Evolutionary conservation across 2,797 vertebrate species (phyloP), one percentile per base, ranked within the genome.

Genomic region (Cyprinella venusta): DNA sequence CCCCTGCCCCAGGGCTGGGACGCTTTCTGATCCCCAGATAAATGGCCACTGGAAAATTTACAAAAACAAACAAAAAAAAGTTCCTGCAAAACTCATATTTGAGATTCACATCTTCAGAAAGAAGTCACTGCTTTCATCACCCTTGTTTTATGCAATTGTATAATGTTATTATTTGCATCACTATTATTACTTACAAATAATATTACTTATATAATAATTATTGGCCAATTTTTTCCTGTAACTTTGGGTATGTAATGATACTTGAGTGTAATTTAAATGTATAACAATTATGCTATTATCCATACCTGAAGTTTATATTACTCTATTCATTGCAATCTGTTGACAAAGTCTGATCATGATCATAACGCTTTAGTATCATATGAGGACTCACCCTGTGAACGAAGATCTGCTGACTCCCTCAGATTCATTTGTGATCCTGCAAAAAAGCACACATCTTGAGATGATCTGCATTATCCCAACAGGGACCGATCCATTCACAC

Each of bases 371-470:
- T 21, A 38, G 30, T 19, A 18, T 48, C 21, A 8, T 33, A 68
- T 4, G 4, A 64, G 26, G 18, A 88, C 95, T 93, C 86, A 97
- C 97, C 97, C 96, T 98, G 97, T 95, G 97, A 98, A 92, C 97
- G 96, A 94, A 98, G 97, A 94, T 98, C 97, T 95, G 96, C 96
- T 91, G 97, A 97, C 94, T 98, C 97, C 95, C 97, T 97, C 97
- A 98, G 96, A 95, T 98, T 98, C 96, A 97, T 98, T 96, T 98
- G 97, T 78, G 97, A 98, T 96, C 97, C 97, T 97, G 91, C 64
- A 80, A 80, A 76, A 38, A 69, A 80, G 67, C 7, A 33, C 67
- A 63, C 15, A 48, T 48, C 56, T 75, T 76, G 7, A 75, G 15
- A 45, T 61, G 36, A 26, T 67, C 40, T 80, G 24, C 48, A 72